These are phyloP conservation scores for Lithobates pipiens DNA, from an alignment of 2,797 vertebrate species.

Conservation along the genomic window DNA sequence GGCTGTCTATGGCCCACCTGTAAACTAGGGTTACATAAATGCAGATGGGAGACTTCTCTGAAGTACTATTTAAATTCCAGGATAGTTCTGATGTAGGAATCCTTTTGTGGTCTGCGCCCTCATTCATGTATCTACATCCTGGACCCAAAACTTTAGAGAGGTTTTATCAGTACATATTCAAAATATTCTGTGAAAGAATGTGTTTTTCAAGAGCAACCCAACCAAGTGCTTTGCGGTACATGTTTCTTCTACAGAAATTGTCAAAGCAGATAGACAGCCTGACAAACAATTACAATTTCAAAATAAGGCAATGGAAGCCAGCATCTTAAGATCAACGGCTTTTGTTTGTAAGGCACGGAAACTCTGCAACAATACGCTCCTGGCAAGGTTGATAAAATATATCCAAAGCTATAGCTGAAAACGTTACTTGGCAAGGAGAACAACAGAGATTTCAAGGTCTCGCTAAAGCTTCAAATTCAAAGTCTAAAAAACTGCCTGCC, in stretches of 20 bases:
- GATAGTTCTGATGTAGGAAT: background rate
- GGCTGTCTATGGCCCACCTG: background rate
- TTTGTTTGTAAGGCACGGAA: constrained; percentile 39
- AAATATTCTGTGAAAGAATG: background rate
- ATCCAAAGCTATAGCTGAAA: constrained; percentile 30
- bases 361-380: constrained; percentile 35
- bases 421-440: constrained; percentile 52
- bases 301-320: constrained; percentile 4
- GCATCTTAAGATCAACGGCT: constrained; percentile 19
- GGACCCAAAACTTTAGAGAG: background rate
- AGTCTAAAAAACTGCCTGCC: constrained; percentile 26
- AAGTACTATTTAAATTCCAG: background rate
- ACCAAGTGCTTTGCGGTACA: background rate
- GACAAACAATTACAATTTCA: constrained; percentile 7
- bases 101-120: background rate
- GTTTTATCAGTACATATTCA: background rate
- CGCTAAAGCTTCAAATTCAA: constrained; percentile 32
- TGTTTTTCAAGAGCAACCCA: background rate
- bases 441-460: constrained; percentile 48
- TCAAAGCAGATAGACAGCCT: background rate
- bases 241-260: background rate
- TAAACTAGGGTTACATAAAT: background rate
- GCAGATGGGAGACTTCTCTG: background rate
- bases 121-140: background rate
- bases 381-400: constrained; percentile 49